These are phyloP conservation scores for Copidosoma floridanum DNA, from an alignment of 1,140 invertebrate species.

Conservation along the genomic window DNA sequence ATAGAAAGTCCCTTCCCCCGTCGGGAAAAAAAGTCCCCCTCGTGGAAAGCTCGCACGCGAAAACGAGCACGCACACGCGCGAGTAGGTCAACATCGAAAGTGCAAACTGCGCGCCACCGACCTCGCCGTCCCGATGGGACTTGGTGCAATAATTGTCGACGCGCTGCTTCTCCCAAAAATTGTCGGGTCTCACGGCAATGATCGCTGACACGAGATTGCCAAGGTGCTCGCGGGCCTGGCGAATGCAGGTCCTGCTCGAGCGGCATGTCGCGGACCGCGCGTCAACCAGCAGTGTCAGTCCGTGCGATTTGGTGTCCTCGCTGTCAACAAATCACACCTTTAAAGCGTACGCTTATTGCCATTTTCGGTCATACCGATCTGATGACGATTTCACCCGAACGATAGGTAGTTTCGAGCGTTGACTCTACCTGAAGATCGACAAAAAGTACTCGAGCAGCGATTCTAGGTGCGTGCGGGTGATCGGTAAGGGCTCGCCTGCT, in stretches of 20 bases:
- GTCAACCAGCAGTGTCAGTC: constrained; percentile 66
- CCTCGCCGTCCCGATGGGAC: constrained; percentile 65
- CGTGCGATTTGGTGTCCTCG: constrained; percentile 54
- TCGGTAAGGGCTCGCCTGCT: constrained; percentile 55
- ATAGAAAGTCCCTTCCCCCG: too few relatives aligned
- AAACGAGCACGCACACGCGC: constrained; percentile 3
- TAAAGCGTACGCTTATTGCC: too few relatives aligned
- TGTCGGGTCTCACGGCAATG: constrained; percentile 67
- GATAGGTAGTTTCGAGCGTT: constrained; percentile 11
- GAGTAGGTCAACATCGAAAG: constrained; percentile 19
- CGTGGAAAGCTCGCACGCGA: too few relatives aligned
- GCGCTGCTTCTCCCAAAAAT: constrained; percentile 70
- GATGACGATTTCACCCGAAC: too few relatives aligned
- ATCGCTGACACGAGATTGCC: constrained; percentile 57
- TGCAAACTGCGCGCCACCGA: constrained; percentile 40
- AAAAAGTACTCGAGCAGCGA: constrained; percentile 57
- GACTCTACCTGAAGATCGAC: constrained; percentile 53
- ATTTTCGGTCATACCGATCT: too few relatives aligned
- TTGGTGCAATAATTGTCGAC: constrained; percentile 67
- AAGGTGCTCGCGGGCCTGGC: constrained; percentile 58
- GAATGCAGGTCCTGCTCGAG: constrained; percentile 62
- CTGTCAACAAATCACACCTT: too few relatives aligned
- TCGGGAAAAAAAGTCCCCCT: too few relatives aligned
- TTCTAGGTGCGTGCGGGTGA: constrained; percentile 57
- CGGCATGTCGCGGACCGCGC: constrained; percentile 65